These are phyloP conservation scores for Mylabris phalerata DNA, from an alignment of 1,140 invertebrate species.

Conservation along the genomic window DNA sequence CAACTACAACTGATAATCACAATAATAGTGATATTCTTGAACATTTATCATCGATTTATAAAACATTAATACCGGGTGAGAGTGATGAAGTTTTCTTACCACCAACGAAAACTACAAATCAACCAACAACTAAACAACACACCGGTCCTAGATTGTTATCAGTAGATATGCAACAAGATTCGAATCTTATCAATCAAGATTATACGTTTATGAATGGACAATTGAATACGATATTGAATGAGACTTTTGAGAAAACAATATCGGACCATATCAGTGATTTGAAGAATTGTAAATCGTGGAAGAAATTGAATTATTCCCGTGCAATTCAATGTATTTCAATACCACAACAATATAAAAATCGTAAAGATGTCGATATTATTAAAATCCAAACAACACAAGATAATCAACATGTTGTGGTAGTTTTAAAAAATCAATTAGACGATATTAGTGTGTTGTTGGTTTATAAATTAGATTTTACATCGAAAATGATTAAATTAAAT, in stretches of 20 bases:
- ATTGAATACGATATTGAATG: slow-evolving; percentile 10
- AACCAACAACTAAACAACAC: slow-evolving; percentile 12
- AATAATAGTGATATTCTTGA: slow-evolving; percentile 3
- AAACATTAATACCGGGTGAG: slow-evolving; percentile 39
- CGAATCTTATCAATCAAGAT: slow-evolving; percentile 26
- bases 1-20: slow-evolving; percentile 2
- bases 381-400: slow-evolving; percentile 58
- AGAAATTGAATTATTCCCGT: slow-evolving; percentile 38
- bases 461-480: slow-evolving; percentile 52
- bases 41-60: slow-evolving; percentile 29
- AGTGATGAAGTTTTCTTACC: slow-evolving; percentile 38
- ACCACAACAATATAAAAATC: slow-evolving; percentile 43
- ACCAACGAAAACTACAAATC: slow-evolving; percentile 16
- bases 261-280: slow-evolving; percentile 40
- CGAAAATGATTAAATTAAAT: slow-evolving; percentile 49
- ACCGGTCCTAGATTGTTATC: slow-evolving; percentile 30
- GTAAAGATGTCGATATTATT: slow-evolving; percentile 48
- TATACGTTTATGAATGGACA: slow-evolving; percentile 29
- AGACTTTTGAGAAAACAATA: slow-evolving; percentile 28
- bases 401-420: slow-evolving; percentile 56
- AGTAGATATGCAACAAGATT: slow-evolving; percentile 28
- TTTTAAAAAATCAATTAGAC: slow-evolving; percentile 43
- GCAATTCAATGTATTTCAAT: slow-evolving; percentile 49
- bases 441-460: slow-evolving; percentile 46
- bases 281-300: slow-evolving; percentile 32